Conservation (phyloP, 1,140 invertebrate genomes). For the Panagrolaimus sp. region DNA sequence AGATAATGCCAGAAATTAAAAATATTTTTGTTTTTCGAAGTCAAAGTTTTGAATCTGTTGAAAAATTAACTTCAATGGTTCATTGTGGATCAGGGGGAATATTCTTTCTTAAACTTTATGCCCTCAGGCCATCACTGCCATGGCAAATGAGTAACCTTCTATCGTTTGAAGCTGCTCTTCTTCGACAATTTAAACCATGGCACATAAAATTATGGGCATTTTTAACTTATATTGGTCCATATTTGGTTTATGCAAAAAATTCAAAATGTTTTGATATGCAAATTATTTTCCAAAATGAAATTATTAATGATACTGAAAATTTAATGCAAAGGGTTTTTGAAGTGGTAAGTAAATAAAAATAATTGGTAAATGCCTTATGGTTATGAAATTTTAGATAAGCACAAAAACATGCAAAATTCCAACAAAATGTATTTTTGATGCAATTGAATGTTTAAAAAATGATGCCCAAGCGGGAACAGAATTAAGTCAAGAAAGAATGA, state of each 20-base stretch:
- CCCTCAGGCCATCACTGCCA: background rate
- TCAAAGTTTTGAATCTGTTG: background rate
- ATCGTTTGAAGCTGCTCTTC: background rate
- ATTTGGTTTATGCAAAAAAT: background rate
- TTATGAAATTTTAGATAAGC: background rate
- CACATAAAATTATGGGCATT: background rate
- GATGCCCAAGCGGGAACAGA: background rate
- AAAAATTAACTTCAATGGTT: background rate
- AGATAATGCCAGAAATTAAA: conserved; percentile 2
- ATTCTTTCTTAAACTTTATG: background rate
- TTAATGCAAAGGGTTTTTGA: background rate
- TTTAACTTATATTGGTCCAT: background rate
- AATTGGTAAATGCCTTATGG: background rate
- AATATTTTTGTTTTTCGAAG: background rate
- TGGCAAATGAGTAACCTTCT: background rate
- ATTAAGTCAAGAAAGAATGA: background rate
- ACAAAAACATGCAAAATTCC: background rate
- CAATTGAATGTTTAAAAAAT: background rate
- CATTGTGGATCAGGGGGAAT: too few relatives aligned
- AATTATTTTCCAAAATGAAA: background rate
- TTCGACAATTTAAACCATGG: background rate
- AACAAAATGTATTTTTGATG: background rate
- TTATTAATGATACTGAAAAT: background rate
- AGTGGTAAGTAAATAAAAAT: background rate
- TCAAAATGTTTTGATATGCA: background rate